Base-by-base conservation (phyloP, 2,113 vertebrate genomes). In the Eretmochelys imbricata region DNA sequence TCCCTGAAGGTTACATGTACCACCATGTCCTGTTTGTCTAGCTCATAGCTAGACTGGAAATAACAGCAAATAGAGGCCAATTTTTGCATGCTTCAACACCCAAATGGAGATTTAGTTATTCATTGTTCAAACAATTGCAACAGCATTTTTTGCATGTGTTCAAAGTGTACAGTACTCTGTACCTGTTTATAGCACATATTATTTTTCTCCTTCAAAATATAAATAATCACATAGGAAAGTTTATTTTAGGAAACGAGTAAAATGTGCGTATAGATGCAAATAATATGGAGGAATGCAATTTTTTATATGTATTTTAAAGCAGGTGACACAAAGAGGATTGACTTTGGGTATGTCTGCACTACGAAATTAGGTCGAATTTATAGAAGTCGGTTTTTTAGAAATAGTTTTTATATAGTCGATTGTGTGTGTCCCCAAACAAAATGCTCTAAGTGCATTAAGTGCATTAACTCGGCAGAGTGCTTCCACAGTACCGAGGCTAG, bases 171-270 rank as follows among this genome's bases (percentile, higher is more conserved):
- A 53, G 19, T 1, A 48, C 16, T 86, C 46, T 62, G 48, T 48
- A 42, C 27, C 83, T 27, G 24, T 54, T 7, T 92, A 94, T 80
- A 92, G 29, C 48, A 62, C 13, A 38, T 85, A 92, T 82, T 80
- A 35, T 88, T 83, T 69, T 49, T 1, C 9, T 94, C 42, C 59
- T 87, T 82, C 85, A 62, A 88, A 93, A 79, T 16, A 87, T 80
- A 87, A 93, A 69, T n/a, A 83, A 50, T 84, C 48, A 72, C 1
- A 0, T 83, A 91, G 31, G 4, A 27, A 89, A 62, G 48, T 57
- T 94, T 69, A 17, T 89, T 95, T 82, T 87, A 85, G 87, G 83
- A 91, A 91, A 95, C 19, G 51, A 54, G 0, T 19, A 87, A 62
- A 76, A 75, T 42, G 31, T 85, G 51, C 85, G 50, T 78, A 14